Base-by-base conservation (phyloP, 2,113 vertebrate species). In the Mus musculus region DNA sequence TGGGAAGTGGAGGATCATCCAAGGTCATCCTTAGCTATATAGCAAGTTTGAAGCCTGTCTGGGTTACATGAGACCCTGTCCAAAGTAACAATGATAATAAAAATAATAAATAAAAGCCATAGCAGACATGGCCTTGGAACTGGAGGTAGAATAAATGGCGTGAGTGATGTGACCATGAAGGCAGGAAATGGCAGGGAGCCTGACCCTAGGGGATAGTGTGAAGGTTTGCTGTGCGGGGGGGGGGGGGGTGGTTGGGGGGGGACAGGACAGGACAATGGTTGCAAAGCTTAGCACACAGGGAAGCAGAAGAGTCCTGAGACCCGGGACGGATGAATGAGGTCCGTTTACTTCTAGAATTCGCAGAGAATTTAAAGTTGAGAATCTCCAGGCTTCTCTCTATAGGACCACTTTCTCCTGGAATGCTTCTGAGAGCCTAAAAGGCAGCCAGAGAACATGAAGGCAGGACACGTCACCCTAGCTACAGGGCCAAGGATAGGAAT, bases 201-300 rank as follows among this genome's bases (percentile, higher is more conserved):
- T 0, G 63, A 6, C 24, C 26, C n/a, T 1, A 46, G 61, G 14
- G 52, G 49, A 28, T 3, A 3, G 19, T 0, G 26, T 3, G 52
- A 28, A 14, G 86, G 46, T 63, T 76, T 24, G 3, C 13, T 14
- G 26, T 2, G 36, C 5, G 22, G 81, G 56, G 61, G 19, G 5
- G 52, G 78, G 10, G 65, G 63, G 65, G 22, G 63, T 0, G 69
- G 69, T 2, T 3, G 42, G 42, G 42, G 42, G 42, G 42, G 3
- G 42, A n/a, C n/a, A 3, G 42, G 42, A 42, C 42, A 42, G 7
- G 93, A 9, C n/a, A 9, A 42, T 26, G 30, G 56, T 0, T 0
- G 0, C 65, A 1, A 36, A 39, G 22, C 36, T 39, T 5, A 22
- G 17, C 52, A 54, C 0, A 4, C 3, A 11, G 42, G 26, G n/a